Evolutionary conservation across 1,140 invertebrate genomes (phyloP).

Genomic region (Cecropterus lyciades): DNA sequence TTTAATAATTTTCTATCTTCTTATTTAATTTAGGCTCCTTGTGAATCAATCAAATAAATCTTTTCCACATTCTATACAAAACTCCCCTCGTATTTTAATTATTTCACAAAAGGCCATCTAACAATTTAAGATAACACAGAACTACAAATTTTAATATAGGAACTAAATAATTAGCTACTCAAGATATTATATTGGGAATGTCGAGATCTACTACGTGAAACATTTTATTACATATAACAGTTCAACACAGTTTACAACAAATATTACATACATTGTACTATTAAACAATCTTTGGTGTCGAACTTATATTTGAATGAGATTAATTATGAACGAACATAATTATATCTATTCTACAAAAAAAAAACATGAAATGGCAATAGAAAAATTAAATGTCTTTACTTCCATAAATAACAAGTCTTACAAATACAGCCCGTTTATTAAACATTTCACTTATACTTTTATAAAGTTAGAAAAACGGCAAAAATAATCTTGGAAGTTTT

Average conservation of each 20-base stretch:
- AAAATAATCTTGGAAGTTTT: neutral
- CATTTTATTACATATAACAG: constrained; percentile 41
- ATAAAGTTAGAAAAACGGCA: neutral
- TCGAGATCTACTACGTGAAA: constrained; percentile 59
- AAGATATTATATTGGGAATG: constrained; percentile 65
- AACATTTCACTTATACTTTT: constrained; percentile 27
- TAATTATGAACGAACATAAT: constrained; percentile 37
- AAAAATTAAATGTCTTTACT: constrained; percentile 45
- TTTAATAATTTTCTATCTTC: constrained; percentile 39
- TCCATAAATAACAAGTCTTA: constrained; percentile 56
- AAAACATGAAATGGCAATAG: constrained; percentile 29
- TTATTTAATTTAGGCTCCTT: constrained; percentile 2
- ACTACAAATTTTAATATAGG: constrained; percentile 51
- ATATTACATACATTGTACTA: constrained; percentile 47
- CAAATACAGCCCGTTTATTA: constrained; percentile 54
- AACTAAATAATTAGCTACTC: constrained; percentile 60
- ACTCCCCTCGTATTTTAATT: neutral
- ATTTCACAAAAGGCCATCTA: constrained; percentile 21
- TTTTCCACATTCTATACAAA: constrained; percentile 1
- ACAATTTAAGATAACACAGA: constrained; percentile 16
- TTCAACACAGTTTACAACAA: constrained; percentile 55
- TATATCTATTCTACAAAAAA: constrained; percentile 32
- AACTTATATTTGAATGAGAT: constrained; percentile 46
- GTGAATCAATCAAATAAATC: neutral
- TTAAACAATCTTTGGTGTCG: constrained; percentile 65